Evolutionary conservation across 1,140 invertebrate genomes (phyloP), one percentile per base, ranked within the genome.

Genomic region (Phocides pigmalion): DNA sequence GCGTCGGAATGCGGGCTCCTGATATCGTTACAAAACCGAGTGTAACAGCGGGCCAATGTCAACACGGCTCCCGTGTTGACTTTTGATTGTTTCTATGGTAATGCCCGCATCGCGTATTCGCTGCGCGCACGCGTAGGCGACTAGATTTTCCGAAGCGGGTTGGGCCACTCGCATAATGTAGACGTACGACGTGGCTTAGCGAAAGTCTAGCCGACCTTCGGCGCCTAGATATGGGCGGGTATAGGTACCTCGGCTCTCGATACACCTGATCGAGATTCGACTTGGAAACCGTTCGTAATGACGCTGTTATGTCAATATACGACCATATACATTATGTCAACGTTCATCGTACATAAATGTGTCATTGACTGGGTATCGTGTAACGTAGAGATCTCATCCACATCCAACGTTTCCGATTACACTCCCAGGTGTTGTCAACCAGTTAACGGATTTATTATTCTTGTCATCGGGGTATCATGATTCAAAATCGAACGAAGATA

Each of bases 181-280:
- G 67, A 65, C 62, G 72, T 67, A 69, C 71, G 50, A 47, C 54
- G 74, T 63, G 62, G 63, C 66, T 68, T 64, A 86, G 87, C 86
- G 87, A 90, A 90, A 89, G 83, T 88, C 82, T 89, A 63, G 79
- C 72, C 83, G 88, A 88, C 86, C 88, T 90, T 90, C 88, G 82
- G 72, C 74, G 69, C 66, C 84, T 82, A 80, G 84, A 87, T 90
- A 87, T 85, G 82, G 82, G 63, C 76, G 81, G 72, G 72, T 75
- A 74, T 81, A 83, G 72, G 72, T 79, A 81, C 71, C 74, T 73
- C 70, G 62, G 44, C 64, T 65, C 74, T 82, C 20, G 70, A 75
- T 70, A 80, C 72, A 79, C 77, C 80, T 81, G 81, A 80, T 74
- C 72, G 67, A 62, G 61, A 66, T 71, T 73, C 62, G 49, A 72